Evolutionary conservation across 2,797 vertebrate genomes (phyloP), one percentile per base, ranked within the genome.

Genomic region (Oreochromis mossambicus): DNA sequence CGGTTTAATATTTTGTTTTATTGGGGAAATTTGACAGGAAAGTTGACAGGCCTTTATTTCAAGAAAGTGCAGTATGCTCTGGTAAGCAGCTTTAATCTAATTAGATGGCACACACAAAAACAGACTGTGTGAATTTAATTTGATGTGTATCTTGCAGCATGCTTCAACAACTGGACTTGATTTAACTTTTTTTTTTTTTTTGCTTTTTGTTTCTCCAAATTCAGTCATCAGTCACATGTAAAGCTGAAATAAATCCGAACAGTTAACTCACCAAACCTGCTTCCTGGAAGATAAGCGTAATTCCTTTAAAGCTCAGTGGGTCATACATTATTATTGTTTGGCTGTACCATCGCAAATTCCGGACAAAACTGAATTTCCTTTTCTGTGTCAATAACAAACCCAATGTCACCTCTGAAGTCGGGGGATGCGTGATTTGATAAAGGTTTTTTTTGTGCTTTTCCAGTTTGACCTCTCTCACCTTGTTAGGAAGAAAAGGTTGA

Each of bases 281-380:
- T 95, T 96, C 94, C 94, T 95, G 94, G 94, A 95, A 94, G 95
- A 96, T 93, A 95, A 96, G 91, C 90, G 86, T 91, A 91, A 93
- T 90, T 85, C 92, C 88, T 95, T 95, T 91, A 96, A 96, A 95
- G 95, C 94, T 93, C 95, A 95, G 95, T 93, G 93, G 93, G 95
- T 93, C 92, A 94, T 93, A 92, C 86, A 89, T 95, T 96, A 93
- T 96, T 95, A 92, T 95, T 95, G 93, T 94, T 96, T 91, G 87
- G 94, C 94, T 43, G 80, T 83, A 81, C 86, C 70, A n/a, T 96
- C 91, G 91, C 89, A 96, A 94, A 96, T 96, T 96, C 95, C 95
- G 94, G 91, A 94, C 92, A 94, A 95, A 96, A 95, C 94, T 94
- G 92, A 96, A 96, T 97, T 96, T 96, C 95, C 96, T 95, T 91